Evolutionary conservation across 2,888 invertebrate species (phyloP).

Genomic region (Crioceris asparagi): DNA sequence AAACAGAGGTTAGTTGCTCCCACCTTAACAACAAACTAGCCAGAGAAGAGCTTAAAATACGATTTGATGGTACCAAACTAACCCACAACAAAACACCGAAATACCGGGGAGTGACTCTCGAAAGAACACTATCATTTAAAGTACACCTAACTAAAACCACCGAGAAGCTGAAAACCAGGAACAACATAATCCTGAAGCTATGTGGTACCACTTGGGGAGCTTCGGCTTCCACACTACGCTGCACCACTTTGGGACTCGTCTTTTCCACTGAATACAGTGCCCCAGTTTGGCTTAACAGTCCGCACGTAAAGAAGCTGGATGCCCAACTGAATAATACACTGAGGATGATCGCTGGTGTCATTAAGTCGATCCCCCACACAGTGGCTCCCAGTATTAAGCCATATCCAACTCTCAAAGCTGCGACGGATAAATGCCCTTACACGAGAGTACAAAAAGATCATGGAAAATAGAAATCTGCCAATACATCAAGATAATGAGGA

Average conservation of each 20-base stretch:
- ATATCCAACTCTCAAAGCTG: no score
- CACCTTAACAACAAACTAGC: no score
- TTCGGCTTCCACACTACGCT: not conserved
- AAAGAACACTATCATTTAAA: conserved; percentile 5
- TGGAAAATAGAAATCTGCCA: no score
- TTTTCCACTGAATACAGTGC: conserved; percentile 3
- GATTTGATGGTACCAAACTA: not conserved
- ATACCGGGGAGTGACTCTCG: conserved; percentile 1
- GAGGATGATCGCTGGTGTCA: conserved; percentile 8
- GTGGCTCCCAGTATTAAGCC: no score
- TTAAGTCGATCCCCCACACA: conserved; percentile 9
- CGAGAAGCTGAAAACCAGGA: conserved; percentile 3
- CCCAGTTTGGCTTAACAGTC: conserved; percentile 4
- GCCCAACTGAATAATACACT: conserved; percentile 3
- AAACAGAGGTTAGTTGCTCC: no score
- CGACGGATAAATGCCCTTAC: no score
- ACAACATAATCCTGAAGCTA: conserved; percentile 5
- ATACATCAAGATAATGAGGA: no score
- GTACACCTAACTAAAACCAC: not conserved
- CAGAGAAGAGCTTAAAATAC: no score
- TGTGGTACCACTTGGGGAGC: conserved; percentile 3
- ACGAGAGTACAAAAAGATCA: no score
- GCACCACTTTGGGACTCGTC: no score
- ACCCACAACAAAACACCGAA: conserved; percentile 1
- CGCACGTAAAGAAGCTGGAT: conserved; percentile 2